phyloP scores from a whole-genome alignment of 1,140 invertebrate genomes.

The Drosophila funebris region DNA sequence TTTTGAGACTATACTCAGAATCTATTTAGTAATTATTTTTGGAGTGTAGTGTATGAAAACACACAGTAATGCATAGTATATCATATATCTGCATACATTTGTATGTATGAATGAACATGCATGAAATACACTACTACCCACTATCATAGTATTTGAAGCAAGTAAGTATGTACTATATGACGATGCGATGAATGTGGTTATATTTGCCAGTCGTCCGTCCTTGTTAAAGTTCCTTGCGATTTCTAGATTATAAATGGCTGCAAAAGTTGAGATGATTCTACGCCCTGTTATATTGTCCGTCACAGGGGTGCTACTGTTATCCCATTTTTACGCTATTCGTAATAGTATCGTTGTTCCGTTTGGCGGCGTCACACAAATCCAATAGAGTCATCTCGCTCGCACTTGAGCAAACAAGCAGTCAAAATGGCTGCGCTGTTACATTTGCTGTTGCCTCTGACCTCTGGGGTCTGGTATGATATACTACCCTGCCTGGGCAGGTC shows the following conservation, averaged over 20 bases:
- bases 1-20: no score
- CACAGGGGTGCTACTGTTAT: conserved; percentile 13
- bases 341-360: conserved; percentile 5
- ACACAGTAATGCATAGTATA: background rate
- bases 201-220: background rate
- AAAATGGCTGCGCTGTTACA: conserved; percentile 59
- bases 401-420: background rate
- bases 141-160: background rate
- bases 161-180: background rate
- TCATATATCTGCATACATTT: background rate
- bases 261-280: conserved; percentile 27
- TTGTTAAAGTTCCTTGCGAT: conserved; percentile 35
- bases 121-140: background rate
- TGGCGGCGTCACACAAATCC: background rate
- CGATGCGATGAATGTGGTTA: background rate
- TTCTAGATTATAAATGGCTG: conserved; percentile 54
- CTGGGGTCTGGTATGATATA: conserved; percentile 4
- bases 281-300: conserved; percentile 25
- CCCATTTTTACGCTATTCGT: conserved; percentile 21
- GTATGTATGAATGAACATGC: background rate
- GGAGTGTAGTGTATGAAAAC: background rate
- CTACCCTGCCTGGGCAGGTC: conserved; percentile 53
- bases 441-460: conserved; percentile 42
- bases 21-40: no score
- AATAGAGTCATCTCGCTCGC: conserved; percentile 23